Evolutionary conservation across 2,113 vertebrate species (phyloP), one percentile per base, ranked within the genome.

Genomic region (Ammodytes marinus): DNA sequence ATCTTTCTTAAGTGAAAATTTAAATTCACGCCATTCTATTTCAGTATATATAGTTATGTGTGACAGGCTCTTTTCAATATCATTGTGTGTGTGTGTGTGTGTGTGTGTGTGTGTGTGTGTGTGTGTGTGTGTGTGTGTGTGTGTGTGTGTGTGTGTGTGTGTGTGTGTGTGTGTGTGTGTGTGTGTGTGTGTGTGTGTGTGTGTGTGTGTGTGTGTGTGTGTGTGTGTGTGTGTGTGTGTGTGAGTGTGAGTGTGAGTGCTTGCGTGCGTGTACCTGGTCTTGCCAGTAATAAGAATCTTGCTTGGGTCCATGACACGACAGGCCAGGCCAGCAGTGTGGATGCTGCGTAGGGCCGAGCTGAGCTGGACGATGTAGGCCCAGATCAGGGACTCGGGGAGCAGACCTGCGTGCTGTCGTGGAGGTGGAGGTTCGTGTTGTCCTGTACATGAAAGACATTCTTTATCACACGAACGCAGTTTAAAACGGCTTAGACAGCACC

Each of bases 211-310:
- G 27, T 1, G 27, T 27, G 27, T 1, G 27, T 27, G 27, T 1
- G 27, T 27, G 27, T 1, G 27, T 27, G 27, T 1, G 27, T 27
- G 27, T 1, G 27, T 27, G 27, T 1, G 27, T 27, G 27, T 1
- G 27, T 27, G 27, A 27, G 27, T 27, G 27, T 27, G 27, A 27
- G 27, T 27, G 27, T 27, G 27, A 27, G 27, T 27, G 27, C 1
- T 1, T 27, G 27, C 1, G 27, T 1, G 4, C 17, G 11, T 60
- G 13, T 93, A 99, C 98, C 98, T 97, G 58, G 98, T 99, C 93
- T 99, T 99, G 88, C 98, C 97, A 12, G 97, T 98, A 89, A 99
- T 97, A 77, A 99, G 95, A 95, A 99, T 99, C 93, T 99, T 99
- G 50, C 97, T 99, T 90, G 98, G 98, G 91, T 99, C 98, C 98